Base-by-base conservation (phyloP, 2,113 vertebrate species). In the Tragelaphus buxtoni region DNA sequence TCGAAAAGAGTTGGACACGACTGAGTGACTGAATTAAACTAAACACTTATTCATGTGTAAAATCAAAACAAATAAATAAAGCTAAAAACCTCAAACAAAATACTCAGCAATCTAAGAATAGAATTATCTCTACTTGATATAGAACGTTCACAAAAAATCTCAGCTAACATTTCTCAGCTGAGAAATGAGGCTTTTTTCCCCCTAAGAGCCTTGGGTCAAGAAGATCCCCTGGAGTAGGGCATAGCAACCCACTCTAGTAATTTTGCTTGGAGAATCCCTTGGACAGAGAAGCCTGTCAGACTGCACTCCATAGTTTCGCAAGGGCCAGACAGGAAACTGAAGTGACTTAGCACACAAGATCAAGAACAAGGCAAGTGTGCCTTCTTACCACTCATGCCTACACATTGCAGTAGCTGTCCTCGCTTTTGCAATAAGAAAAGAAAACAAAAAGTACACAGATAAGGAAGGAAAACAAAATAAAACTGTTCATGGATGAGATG, bases 1-100 rank as follows among this genome's bases (percentile, higher is more conserved):
- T 61, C 12, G 0, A 2, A 61, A 30, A 61, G 28, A 61, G 58
- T 30, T 0, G 0, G 28, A 61, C 58, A 61, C 0, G 12, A 30
- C 28, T 14, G 12, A 30, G 58, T 3, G 12, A 61, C 58, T 61
- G 28, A 61, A 61, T 5, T 61, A 12, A 61, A 61, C 28, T 14
- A 28, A 95, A 51, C 12, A 63, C 8, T 2, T 8, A 61, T 56
- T 77, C 13, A 42, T 82, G 56, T 61, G 60, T 87, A 60, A 77
- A 49, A 92, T 76, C 4, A 60, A 90, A 32, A 80, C 49, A n/a
- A 80, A 80, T 30, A 13, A 77, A 77, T 30, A 53, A 80, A 53
- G 10, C 49, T 11, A n/a, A 4, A 80, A 53, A 7, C 30, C 30
- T 10, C 28, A 80, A 51, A 51, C 5, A 91, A 65, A 76, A 14